Evolutionary conservation across 2,888 invertebrate genomes (phyloP).

Genomic region (Drosophila diplacantha): DNA sequence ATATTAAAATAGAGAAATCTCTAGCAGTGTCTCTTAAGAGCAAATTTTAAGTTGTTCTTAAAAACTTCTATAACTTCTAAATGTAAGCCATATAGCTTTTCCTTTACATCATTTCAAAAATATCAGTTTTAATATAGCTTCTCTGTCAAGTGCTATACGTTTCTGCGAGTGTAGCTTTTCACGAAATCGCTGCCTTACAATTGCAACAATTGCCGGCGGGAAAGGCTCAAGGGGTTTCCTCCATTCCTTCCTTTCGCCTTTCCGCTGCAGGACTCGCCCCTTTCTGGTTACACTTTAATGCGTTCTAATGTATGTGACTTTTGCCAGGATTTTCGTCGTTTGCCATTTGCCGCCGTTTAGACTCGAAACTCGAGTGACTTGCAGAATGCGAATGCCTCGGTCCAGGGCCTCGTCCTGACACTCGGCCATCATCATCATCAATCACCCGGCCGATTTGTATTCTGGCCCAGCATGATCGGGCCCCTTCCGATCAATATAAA

Average conservation of each 20-base stretch:
- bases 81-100: no score
- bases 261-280: slow-evolving; percentile 53
- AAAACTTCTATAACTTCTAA: no score
- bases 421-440: slow-evolving; percentile 64
- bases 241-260: slow-evolving; percentile 23
- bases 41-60: no score
- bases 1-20: no score
- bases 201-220: slow-evolving; percentile 43
- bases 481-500: slow-evolving; percentile 60
- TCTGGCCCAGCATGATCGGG: slow-evolving; percentile 36
- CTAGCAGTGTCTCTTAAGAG: no score
- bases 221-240: slow-evolving; percentile 40
- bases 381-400: slow-evolving; percentile 46
- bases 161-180: slow-evolving; percentile 29
- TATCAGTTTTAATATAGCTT: neutral
- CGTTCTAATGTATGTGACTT: slow-evolving; percentile 76
- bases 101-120: neutral
- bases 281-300: slow-evolving; percentile 73
- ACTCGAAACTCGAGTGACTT: slow-evolving; percentile 61
- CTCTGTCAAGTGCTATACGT: neutral
- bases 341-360: slow-evolving; percentile 55
- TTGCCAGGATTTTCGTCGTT: slow-evolving; percentile 57
- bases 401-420: slow-evolving; percentile 49
- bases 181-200: slow-evolving; percentile 28
- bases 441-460: slow-evolving; percentile 49